Conservation (phyloP, 1,140 invertebrate genomes). For the Pomacea maculata region DNA sequence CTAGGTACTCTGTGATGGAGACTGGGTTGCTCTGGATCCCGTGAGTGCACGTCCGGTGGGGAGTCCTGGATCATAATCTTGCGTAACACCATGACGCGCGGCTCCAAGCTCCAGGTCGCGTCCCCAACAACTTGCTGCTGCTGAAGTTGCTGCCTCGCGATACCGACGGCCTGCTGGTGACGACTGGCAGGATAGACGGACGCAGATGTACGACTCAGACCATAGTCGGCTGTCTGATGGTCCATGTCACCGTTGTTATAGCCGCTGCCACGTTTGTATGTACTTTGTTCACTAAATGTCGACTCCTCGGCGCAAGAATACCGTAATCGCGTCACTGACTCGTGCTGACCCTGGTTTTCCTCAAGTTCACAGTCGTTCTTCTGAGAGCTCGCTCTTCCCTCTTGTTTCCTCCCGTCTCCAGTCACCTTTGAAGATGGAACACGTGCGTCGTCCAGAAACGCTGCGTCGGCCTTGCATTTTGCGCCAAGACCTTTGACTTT, state of each 20-base stretch:
- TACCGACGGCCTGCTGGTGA: not conserved
- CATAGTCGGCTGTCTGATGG: not conserved
- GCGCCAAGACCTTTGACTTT: not conserved
- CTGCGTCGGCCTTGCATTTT: not conserved
- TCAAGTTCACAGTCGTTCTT: no score
- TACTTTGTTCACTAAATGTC: conserved; percentile 4
- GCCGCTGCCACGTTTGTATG: conserved; percentile 8
- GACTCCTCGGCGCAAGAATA: conserved; percentile 3
- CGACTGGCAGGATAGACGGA: not conserved
- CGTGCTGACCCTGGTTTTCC: not conserved
- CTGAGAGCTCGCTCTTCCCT: not conserved
- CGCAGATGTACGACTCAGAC: not conserved
- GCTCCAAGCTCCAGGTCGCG: not conserved
- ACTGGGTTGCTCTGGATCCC: not conserved
- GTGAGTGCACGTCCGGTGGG: not conserved
- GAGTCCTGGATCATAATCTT: conserved; percentile 22
- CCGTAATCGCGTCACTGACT: not conserved
- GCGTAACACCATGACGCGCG: conserved; percentile 21
- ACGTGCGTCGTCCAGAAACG: no score
- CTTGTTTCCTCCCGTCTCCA: not conserved
- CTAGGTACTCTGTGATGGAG: no score
- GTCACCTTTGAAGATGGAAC: no score
- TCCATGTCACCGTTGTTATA: conserved; percentile 5
- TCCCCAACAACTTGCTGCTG: not conserved
- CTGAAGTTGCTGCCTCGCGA: no score